Evolutionary conservation across 2,113 vertebrate species (phyloP), one percentile per base, ranked within the genome.

Genomic region (Uria aalge): DNA sequence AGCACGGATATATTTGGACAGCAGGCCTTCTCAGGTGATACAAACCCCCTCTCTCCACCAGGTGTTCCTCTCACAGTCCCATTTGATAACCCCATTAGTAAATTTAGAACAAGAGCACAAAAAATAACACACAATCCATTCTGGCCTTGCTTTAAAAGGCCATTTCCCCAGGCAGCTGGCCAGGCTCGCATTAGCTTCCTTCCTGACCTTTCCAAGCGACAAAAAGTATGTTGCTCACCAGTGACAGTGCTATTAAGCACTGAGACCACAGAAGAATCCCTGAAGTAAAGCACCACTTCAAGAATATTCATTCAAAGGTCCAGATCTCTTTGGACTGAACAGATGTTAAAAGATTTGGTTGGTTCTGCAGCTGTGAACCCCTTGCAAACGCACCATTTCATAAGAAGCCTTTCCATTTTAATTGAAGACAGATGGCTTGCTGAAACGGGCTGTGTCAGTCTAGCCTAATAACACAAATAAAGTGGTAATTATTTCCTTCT

Each of bases 401-500:
- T 83, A 80, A 67, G 62, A 81, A 92, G 74, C 40, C n/a, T 94
- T 64, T 73, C 38, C 32, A n/a, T 60, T 92, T 91, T 83, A 77
- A 77, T 80, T 3, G 5, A 91, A 91, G 92, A 72, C 85, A 96
- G 75, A 95, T 88, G 80, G n/a, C 5, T 1, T 75, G 69, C 76
- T 81, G 60, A 89, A 94, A 92, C 73, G 43, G 86, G 13, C 45
- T 73, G 5, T 80, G 52, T 88, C 60, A 32, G 47, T 72, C 85
- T 74, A 68, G 68, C 20, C 88, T 62, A 91, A 86, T 71, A 76
- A 68, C 40, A 75, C 0, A 4, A 96, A 80, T 85, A 85, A 87
- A 78, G 66, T 56, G 34, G 50, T 72, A 95, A 92, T 87, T 78
- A 84, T 75, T 96, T 87, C 92, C 72, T 88, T 87, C 88, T 85